Evolutionary conservation across 2,113 vertebrate species (phyloP).

Genomic region (Xenopus laevis): DNA sequence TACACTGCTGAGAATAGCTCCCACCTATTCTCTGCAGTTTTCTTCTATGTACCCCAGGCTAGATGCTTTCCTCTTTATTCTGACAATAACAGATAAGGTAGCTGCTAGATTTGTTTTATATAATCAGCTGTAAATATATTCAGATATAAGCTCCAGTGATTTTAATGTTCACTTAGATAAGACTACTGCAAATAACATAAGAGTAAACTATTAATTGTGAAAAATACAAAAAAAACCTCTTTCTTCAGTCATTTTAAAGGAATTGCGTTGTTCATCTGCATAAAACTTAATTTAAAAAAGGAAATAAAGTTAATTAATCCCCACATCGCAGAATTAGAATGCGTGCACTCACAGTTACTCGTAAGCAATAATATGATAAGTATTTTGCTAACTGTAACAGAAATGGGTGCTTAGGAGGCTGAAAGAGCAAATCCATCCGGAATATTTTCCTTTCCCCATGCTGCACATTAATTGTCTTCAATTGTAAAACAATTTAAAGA

Average conservation of each 20-base stretch:
- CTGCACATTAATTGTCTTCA: slow-evolving; percentile 32
- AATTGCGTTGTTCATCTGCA: slow-evolving; percentile 64
- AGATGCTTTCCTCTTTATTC: background rate
- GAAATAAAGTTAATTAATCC: slow-evolving; percentile 60
- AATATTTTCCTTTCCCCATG: slow-evolving; percentile 15
- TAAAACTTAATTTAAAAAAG: slow-evolving; percentile 68
- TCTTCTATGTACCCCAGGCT: background rate
- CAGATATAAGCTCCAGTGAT: slow-evolving; percentile 35
- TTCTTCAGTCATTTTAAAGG: slow-evolving; percentile 54
- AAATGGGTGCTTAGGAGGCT: slow-evolving; percentile 24
- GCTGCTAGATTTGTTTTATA: background rate
- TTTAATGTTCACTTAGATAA: slow-evolving; percentile 40
- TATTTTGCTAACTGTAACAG: slow-evolving; percentile 36
- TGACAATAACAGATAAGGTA: slow-evolving; percentile 1
- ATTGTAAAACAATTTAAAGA: slow-evolving; percentile 32
- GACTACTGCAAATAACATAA: slow-evolving; percentile 30
- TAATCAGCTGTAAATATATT: slow-evolving; percentile 46
- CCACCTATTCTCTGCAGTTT: no score
- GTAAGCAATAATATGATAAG: slow-evolving; percentile 43
- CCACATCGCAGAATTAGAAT: slow-evolving; percentile 42
- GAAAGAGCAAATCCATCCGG: slow-evolving; percentile 26
- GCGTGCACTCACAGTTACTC: slow-evolving; percentile 22
- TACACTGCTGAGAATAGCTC: no score
- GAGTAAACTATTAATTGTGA: slow-evolving; percentile 43
- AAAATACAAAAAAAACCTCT: slow-evolving; percentile 40